Evolutionary conservation across 2,113 vertebrate genomes (phyloP), one percentile per base, ranked within the genome.

Genomic region (Sylvicapra grimmia): DNA sequence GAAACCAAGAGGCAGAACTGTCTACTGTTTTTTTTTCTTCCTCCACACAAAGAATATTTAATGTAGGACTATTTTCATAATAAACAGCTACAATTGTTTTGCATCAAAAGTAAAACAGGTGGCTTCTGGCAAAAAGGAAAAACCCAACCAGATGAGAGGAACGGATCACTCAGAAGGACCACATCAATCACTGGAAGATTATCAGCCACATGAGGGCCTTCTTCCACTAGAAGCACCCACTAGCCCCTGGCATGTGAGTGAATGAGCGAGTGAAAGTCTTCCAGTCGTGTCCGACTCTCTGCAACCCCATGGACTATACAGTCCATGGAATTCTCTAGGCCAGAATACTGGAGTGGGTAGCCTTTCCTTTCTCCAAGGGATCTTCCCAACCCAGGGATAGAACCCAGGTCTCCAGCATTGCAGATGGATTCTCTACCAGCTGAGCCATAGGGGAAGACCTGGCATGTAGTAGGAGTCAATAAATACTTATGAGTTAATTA

Each of bases 1-100:
- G 96, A 98, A 98, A 98, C 95, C 77, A 93, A 93, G 77, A 96
- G n/a, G 82, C 72, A 96, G 59, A 93, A 97, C 1, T 90, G n/a
- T 85, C 85, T 89, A 92, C 18, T 77, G 56, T 63, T 93, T 92
- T 61, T 92, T 61, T 90, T 96, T 83, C n/a, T 90, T 91, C 61
- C 16, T 79, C 79, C 51, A 86, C 68, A 89, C 90, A 97, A 93
- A 97, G 88, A 87, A 88, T 90, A 97, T 23, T 98, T 95, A 97
- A 94, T 49, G 77, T n/a, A 51, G 6, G 8, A 93, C 94, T 95
- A 94, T 77, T 97, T 96, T 92, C 96, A 91, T 63, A 84, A 97
- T 91, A 89, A 80, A 92, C 80, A 90, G 97, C 49, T 77, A 90
- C 25, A 89, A 72, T 2, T 93, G 61, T 61, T 97, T 87, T 89